Percentiles rank a stretch among this genome's conserved stretches.
phyloP scores from a whole-genome alignment of 2,797 vertebrate species.

The Melopsittacus undulatus region DNA sequence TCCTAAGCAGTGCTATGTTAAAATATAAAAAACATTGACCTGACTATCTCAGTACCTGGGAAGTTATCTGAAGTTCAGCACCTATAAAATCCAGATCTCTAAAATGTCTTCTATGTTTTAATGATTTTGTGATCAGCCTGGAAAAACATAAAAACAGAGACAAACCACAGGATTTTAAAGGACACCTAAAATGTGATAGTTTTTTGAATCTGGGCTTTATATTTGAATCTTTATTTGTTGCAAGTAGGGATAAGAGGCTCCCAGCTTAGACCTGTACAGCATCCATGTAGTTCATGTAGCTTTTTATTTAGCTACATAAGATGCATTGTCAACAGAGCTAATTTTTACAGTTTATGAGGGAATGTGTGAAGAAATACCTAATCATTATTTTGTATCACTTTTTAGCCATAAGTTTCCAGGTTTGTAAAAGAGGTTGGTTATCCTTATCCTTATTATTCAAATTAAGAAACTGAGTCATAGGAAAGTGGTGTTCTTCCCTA shows the following conservation, averaged over 20 bases:
- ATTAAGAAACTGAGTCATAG: not conserved
- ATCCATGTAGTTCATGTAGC: not conserved
- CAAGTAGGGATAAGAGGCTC: not conserved
- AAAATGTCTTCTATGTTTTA: not conserved
- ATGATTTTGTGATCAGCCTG: not conserved
- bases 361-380: not conserved
- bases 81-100: not conserved
- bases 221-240: not conserved
- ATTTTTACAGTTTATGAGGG: not conserved
- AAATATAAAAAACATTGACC: not conserved
- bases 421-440: not conserved
- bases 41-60: not conserved
- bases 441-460: not conserved
- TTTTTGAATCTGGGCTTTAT: not conserved
- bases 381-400: not conserved
- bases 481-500: not conserved
- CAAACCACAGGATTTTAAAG: not conserved
- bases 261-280: not conserved
- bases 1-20: not conserved
- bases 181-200: not conserved
- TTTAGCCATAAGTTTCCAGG: not conserved
- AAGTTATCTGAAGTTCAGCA: not conserved
- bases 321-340: not conserved
- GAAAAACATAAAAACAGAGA: not conserved
- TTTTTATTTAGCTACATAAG: not conserved